These are phyloP conservation scores for Anastatus disparis DNA, from an alignment of 1,140 invertebrate genomes.

Conservation along the genomic window DNA sequence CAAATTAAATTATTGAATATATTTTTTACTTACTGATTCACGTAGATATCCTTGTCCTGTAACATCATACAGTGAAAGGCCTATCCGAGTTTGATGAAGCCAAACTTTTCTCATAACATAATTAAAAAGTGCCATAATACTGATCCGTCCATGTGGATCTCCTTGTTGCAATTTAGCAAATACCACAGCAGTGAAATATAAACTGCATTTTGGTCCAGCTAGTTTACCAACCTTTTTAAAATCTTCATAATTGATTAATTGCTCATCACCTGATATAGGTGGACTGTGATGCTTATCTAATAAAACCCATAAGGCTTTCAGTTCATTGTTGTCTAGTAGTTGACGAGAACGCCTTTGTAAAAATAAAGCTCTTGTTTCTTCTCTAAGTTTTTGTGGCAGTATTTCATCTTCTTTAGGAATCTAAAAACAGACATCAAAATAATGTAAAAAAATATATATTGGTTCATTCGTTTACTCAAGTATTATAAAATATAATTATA, in stretches of 20 bases:
- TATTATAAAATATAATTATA: slow-evolving; percentile 44
- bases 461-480: too few species aligned
- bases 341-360: slow-evolving; percentile 85
- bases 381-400: slow-evolving; percentile 82
- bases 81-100: slow-evolving; percentile 92
- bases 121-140: slow-evolving; percentile 88
- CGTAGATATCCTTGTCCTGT: slow-evolving; percentile 91
- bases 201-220: slow-evolving; percentile 72
- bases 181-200: slow-evolving; percentile 85
- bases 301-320: slow-evolving; percentile 85
- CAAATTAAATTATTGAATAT: background rate
- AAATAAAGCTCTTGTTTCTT: slow-evolving; percentile 87
- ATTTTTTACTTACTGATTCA: slow-evolving; percentile 75
- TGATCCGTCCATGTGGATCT: slow-evolving; percentile 84
- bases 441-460: slow-evolving; percentile 8
- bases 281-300: slow-evolving; percentile 84
- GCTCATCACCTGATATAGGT: slow-evolving; percentile 77
- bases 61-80: slow-evolving; percentile 91
- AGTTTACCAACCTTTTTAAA: slow-evolving; percentile 80
- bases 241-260: slow-evolving; percentile 86
- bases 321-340: slow-evolving; percentile 86
- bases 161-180: slow-evolving; percentile 88
- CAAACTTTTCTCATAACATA: slow-evolving; percentile 96
- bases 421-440: slow-evolving; percentile 55
- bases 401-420: slow-evolving; percentile 81